phyloP scores from a whole-genome alignment of 2,888 invertebrate species.

The Orthosia incerta region DNA sequence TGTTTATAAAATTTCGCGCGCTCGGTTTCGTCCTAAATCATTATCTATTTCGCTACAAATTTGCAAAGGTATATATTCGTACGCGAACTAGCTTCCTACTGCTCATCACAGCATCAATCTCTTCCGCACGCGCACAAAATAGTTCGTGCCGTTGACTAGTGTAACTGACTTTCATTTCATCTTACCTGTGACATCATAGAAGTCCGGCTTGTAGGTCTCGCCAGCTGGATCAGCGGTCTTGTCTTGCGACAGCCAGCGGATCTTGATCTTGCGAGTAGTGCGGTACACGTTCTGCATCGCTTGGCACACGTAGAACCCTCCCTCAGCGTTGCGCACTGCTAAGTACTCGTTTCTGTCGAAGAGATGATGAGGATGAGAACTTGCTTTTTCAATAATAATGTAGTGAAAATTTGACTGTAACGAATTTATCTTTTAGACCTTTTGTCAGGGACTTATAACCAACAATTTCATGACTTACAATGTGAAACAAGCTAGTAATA shows the following conservation, averaged over 20 bases:
- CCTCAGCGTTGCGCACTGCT: constrained; percentile 97
- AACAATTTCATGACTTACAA: background rate
- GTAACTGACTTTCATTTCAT: background rate
- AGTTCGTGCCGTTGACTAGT: no score
- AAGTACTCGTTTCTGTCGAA: constrained; percentile 94
- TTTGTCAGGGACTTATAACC: no score
- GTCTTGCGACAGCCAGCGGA: constrained; percentile 97
- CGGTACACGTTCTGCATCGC: constrained; percentile 97
- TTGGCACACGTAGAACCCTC: constrained; percentile 97
- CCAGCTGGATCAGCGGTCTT: constrained; percentile 91
- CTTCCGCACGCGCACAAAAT: no score
- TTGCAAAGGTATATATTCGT: no score
- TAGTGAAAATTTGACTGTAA: background rate
- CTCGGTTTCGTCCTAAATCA: no score
- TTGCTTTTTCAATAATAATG: background rate
- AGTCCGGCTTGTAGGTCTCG: constrained; percentile 96
- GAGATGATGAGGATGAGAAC: background rate
- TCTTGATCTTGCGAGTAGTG: constrained; percentile 95
- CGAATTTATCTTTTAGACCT: background rate
- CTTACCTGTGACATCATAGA: constrained; percentile 96
- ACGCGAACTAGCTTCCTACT: no score
- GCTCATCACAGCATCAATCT: no score
- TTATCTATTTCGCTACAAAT: no score
- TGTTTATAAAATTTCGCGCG: no score
- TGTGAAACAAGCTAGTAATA: background rate